Evolutionary conservation across 2,888 invertebrate species (phyloP).

Genomic region (Tiphia femorata): DNA sequence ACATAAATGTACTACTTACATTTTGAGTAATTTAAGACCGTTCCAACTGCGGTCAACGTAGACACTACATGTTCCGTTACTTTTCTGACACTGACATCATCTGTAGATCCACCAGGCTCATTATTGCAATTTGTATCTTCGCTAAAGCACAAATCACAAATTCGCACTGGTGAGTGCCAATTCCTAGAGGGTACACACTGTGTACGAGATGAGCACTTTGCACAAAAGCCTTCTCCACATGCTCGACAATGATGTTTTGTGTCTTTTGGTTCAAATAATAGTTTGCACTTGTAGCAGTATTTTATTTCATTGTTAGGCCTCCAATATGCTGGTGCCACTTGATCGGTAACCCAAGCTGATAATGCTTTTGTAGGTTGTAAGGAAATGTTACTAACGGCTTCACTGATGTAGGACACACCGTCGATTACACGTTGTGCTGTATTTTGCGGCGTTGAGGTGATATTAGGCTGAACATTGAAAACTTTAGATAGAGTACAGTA

Average conservation of each 20-base stretch:
- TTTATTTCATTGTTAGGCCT: conserved; percentile 81
- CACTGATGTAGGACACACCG: conserved; percentile 75
- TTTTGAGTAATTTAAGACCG: conserved; percentile 80
- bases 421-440: conserved; percentile 78
- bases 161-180: conserved; percentile 79
- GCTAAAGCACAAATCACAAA: conserved; percentile 78
- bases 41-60: conserved; percentile 78
- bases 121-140: conserved; percentile 59
- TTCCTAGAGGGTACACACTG: conserved; percentile 80
- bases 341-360: conserved; percentile 82
- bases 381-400: conserved; percentile 76
- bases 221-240: conserved; percentile 86
- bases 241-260: conserved; percentile 82
- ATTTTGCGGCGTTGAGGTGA: conserved; percentile 67
- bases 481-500: background rate
- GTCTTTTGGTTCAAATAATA: conserved; percentile 71
- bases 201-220: conserved; percentile 76
- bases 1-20: conserved; percentile 68
- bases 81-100: conserved; percentile 73
- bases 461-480: conserved; percentile 40
- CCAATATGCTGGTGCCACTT: conserved; percentile 86
- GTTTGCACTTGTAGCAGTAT: conserved; percentile 77
- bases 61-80: conserved; percentile 81
- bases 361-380: conserved; percentile 80
- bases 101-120: conserved; percentile 53